Conservation (phyloP, 2,888 invertebrate species). For the Schizotus pectinicornis region DNA sequence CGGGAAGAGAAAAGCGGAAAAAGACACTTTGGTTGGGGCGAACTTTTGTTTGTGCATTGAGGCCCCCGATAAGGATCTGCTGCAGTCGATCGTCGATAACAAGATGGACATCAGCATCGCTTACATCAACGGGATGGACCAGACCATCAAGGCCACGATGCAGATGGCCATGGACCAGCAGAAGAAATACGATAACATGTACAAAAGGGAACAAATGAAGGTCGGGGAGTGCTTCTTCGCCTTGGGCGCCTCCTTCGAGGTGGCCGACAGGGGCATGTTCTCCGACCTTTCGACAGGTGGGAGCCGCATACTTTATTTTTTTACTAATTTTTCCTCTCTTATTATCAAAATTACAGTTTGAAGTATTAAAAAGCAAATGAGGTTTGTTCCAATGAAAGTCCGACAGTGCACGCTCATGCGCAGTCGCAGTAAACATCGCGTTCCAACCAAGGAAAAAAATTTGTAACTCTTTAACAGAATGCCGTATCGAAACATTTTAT, state of each 20-base stretch:
- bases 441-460: no score
- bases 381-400: no score
- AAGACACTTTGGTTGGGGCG: conserved; percentile 87
- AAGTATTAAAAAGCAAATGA: no score
- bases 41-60: conserved; percentile 90
- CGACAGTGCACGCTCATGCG: no score
- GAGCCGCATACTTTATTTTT: not conserved
- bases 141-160: conserved; percentile 82
- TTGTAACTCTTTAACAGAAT: no score
- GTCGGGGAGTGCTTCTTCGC: conserved; percentile 86
- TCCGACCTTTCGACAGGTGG: conserved; percentile 75
- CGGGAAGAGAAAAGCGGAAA: conserved; percentile 94
- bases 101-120: conserved; percentile 83
- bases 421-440: no score
- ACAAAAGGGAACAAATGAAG: conserved; percentile 89
- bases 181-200: conserved; percentile 84
- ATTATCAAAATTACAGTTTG: no score
- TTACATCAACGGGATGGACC: conserved; percentile 86
- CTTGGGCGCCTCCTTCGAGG: conserved; percentile 82
- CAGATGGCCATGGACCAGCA: conserved; percentile 83
- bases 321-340: no score
- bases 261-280: conserved; percentile 72
- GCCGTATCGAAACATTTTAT: no score
- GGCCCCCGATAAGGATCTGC: conserved; percentile 79
- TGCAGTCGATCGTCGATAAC: conserved; percentile 77